Base-by-base conservation (phyloP, 2,797 vertebrate species). In the Scarus forsteni region DNA sequence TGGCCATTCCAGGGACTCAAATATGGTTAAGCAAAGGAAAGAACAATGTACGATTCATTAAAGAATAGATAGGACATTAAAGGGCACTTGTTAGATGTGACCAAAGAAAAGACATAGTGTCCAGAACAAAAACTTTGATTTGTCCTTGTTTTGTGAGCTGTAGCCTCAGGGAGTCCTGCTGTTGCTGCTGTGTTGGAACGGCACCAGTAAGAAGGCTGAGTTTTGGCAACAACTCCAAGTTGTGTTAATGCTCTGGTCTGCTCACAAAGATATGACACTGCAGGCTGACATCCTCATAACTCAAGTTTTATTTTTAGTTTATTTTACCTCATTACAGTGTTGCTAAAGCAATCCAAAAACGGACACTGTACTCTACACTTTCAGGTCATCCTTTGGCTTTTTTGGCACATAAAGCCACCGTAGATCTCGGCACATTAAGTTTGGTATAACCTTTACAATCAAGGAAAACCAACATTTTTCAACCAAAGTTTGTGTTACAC, bases 191-290 rank as follows among this genome's bases (percentile, higher is more conserved):
- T 46, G 46, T 44, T 51, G 16, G 50, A 77, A 57, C 54, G 36
- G 16, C 62, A 54, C 56, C 52, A 65, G 34, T 38, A 35, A 54
- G 56, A 50, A 44, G 46, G 45, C 49, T 15, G n/a, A 67, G 46
- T 8, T 5, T 39, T 84, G 70, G 66, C 66, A 72, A 61, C 70
- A 36, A 53, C 61, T 49, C 42, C 56, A 18, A 74, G 59, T 38
- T 53, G 49, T 44, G 18, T 60, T 73, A 67, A 68, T 36, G 39
- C 65, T 50, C 43, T 40, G 14, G 70, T 75, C 62, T 71, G 74
- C 42, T 56, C 45, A 10, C 66, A 60, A 71, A 74, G 77, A 83
- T 73, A 71, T 19, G 44, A 62, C 7, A 0, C 58, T 34, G 51
- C 52, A 44, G 65, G 27, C 10, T 58, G 43, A 50, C 66, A 54